A percentile compares a stretch with the other conserved stretches of the same genome.
Conservation (phyloP, 2,797 vertebrate genomes). For the Tokudaia muenninki region DNA sequence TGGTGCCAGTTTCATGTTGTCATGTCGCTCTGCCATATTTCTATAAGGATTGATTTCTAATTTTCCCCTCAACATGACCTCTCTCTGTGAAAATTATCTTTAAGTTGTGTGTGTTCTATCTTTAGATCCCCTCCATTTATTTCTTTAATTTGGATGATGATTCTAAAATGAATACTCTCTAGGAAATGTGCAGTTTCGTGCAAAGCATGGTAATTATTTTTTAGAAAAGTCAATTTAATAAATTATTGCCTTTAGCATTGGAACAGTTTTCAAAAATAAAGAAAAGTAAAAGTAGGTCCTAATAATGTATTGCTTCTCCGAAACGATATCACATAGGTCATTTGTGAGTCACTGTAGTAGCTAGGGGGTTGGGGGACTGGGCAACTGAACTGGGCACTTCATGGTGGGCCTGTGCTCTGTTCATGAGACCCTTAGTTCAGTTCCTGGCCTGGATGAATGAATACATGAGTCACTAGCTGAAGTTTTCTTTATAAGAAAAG, state of each 20-base stretch:
- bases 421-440: not conserved
- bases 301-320: constrained; percentile 41
- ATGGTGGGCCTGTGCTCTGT: not conserved
- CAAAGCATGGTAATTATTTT: constrained; percentile 60
- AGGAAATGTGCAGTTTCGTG: constrained; percentile 44
- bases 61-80: constrained; percentile 47
- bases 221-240: constrained; percentile 32
- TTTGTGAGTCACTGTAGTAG: not conserved
- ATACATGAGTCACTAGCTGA: not conserved
- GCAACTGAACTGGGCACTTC: not conserved
- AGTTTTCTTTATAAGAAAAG: constrained; percentile 25
- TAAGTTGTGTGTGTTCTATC: not conserved
- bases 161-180: constrained; percentile 48
- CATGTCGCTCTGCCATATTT: not conserved
- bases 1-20: constrained; percentile 30
- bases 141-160: constrained; percentile 46
- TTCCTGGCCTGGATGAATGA: not conserved
- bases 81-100: constrained; percentile 45
- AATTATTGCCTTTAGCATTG: constrained; percentile 54
- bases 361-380: not conserved
- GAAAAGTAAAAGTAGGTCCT: constrained; percentile 52
- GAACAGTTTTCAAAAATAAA: constrained; percentile 56
- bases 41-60: not conserved
- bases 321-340: not conserved
- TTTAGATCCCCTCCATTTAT: not conserved